Evolutionary conservation across 2,797 vertebrate species (phyloP), one percentile per base, ranked within the genome.

Genomic region (Sorex maritimensis): DNA sequence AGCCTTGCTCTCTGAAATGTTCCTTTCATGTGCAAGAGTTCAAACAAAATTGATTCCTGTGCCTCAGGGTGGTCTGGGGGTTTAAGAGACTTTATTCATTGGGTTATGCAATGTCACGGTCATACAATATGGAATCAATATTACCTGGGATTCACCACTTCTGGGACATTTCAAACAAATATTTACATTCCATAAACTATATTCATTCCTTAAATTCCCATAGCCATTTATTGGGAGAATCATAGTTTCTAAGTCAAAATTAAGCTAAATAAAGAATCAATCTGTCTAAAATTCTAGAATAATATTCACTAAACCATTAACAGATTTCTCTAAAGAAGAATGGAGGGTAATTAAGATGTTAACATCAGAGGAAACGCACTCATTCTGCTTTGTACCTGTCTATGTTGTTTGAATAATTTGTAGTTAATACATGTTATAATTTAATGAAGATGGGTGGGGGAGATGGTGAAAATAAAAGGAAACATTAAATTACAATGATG

Each of bases 371-470:
- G 69, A 87, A 85, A 77, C 49, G n/a, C 67, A 81, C 46, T n/a
- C 26, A 13, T 30, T 91, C 74, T 88, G 46, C n/a, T 41, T 84
- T 61, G 77, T 65, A 49, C 79, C 34, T 87, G n/a, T 92, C 68
- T 58, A 28, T 28, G 8, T 68, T 58, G 13, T 63, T 84, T 82
- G 41, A 77, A 41, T 80, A 93, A 26, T 92, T 82, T 81, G n/a
- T 2, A 79, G 23, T 85, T 84, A 85, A 81, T 24, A 77, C 55
- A 13, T 72, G 23, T 41, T 75, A 67, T 75, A 74, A 74, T 79
- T 79, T 67, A 72, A 34, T 82, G 81, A 78, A 94, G 93, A 23
- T 28, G 3, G 28, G 17, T 74, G 1, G 91, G 93, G 92, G 72
- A 15, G 46, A 34, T 74, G 81, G 30, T 46, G 61, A 87, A 86